Percentiles rank a stretch among this genome's conserved stretches.
Conservation (phyloP, 1,140 invertebrate genomes). For the Leptinotarsa texana region DNA sequence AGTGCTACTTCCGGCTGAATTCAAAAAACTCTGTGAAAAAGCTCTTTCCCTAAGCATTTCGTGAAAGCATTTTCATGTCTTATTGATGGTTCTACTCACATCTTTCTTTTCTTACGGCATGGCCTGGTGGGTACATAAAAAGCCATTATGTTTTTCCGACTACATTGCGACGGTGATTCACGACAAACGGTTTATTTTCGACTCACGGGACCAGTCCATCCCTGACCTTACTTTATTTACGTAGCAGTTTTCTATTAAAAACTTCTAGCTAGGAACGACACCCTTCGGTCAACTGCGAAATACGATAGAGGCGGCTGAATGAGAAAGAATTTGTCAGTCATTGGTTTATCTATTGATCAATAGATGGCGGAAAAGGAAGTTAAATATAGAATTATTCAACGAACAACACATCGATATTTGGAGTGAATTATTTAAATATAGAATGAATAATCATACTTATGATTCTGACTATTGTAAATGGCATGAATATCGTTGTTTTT, state of each 20-base stretch:
- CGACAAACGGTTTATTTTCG: neutral
- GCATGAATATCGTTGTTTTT: too few relatives aligned
- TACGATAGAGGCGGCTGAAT: neutral
- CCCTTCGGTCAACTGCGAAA: neutral
- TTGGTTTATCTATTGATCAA: neutral
- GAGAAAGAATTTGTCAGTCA: neutral
- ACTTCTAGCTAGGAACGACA: neutral
- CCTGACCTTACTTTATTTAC: constrained; percentile 2
- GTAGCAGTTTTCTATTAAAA: neutral
- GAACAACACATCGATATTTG: too few relatives aligned
- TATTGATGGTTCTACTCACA: neutral
- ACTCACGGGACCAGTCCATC: constrained; percentile 4
- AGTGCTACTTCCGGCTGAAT: neutral
- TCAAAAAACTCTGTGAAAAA: neutral
- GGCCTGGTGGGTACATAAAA: neutral
- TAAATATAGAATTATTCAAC: neutral
- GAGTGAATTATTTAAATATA: too few relatives aligned
- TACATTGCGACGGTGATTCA: neutral
- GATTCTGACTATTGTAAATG: too few relatives aligned
- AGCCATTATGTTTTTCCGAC: constrained; percentile 6
- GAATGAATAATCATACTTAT: too few relatives aligned
- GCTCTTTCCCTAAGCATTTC: neutral
- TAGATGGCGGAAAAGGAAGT: neutral
- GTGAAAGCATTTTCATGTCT: neutral
- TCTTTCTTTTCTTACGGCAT: neutral